Evolutionary conservation across 1,140 invertebrate species (phyloP).

Genomic region (Daktulosphaira vitifoliae): DNA sequence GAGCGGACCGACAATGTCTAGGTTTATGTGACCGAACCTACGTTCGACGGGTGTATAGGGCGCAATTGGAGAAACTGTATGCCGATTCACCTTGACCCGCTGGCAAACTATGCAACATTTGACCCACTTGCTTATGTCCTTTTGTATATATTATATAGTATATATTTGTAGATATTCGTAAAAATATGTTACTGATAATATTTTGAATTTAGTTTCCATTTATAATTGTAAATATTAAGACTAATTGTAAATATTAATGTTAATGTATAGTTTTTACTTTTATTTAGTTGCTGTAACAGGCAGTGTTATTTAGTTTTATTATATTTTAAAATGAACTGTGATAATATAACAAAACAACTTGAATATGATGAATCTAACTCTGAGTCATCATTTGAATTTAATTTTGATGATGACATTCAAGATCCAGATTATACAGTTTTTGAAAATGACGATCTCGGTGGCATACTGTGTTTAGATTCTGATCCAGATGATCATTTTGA

Average conservation of each 20-base stretch:
- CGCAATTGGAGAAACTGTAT: neutral
- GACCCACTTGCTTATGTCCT: too few species aligned
- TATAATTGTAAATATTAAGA: neutral
- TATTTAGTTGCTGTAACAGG: neutral
- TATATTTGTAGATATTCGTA: too few species aligned
- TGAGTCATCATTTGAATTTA: neutral
- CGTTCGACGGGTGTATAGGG: neutral
- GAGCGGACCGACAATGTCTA: constrained; percentile 43
- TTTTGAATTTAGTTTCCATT: neutral
- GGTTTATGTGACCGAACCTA: too few species aligned
- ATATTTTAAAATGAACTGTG: neutral
- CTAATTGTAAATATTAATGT: neutral
- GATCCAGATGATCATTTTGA: neutral
- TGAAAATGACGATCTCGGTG: constrained; percentile 1
- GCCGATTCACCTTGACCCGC: neutral
- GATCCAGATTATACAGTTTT: constrained; percentile 5
- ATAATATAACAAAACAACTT: neutral
- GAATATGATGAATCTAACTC: constrained; percentile 4
- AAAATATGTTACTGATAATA: too few species aligned
- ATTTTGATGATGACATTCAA: constrained; percentile 1
- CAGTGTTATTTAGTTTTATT: constrained; percentile 15
- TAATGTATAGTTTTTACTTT: neutral
- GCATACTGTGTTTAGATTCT: neutral
- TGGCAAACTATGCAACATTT: neutral
- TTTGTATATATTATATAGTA: too few species aligned